phyloP scores from a whole-genome alignment of 2,888 invertebrate species.

The Marasmarcha lunaedactyla region DNA sequence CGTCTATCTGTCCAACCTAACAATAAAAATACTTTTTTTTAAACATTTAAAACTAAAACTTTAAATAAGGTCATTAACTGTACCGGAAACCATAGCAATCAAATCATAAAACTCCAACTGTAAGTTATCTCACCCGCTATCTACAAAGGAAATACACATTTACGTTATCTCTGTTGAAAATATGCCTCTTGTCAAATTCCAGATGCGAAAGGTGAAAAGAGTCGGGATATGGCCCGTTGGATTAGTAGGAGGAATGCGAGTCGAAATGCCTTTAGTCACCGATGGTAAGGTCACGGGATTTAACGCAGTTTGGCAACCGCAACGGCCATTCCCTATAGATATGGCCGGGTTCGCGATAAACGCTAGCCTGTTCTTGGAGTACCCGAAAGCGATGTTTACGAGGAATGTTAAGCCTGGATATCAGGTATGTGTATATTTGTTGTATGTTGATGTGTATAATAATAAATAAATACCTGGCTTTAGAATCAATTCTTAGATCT shows the following conservation, averaged over 20 bases:
- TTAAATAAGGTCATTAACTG: too few species aligned
- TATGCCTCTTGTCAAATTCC: slow-evolving; percentile 11
- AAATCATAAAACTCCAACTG: too few species aligned
- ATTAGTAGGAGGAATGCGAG: slow-evolving; percentile 93
- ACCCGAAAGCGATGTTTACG: slow-evolving; percentile 82
- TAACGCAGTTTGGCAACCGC: slow-evolving; percentile 88
- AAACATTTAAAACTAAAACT: too few species aligned
- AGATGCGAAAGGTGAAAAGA: slow-evolving; percentile 83
- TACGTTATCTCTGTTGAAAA: too few species aligned
- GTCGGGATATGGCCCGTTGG: slow-evolving; percentile 98
- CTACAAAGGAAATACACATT: too few species aligned
- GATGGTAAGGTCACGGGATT: slow-evolving; percentile 67
- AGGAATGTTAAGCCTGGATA: slow-evolving; percentile 89
- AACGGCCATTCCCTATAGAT: slow-evolving; percentile 94
- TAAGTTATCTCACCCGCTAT: too few species aligned
- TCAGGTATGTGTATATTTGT: slow-evolving; percentile 58
- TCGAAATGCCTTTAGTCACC: slow-evolving; percentile 87
- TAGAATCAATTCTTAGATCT: too few species aligned
- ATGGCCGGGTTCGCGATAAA: slow-evolving; percentile 98
- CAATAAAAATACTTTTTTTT: too few species aligned
- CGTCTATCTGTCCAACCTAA: too few species aligned
- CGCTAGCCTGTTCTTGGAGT: slow-evolving; percentile 76
- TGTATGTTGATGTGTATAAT: too few species aligned
- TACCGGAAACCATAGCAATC: too few species aligned
- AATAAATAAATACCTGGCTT: background rate